Evolutionary conservation across 1,140 invertebrate genomes (phyloP), one percentile per base, ranked within the genome.

Genomic region (Chironomus striatipennis): DNA sequence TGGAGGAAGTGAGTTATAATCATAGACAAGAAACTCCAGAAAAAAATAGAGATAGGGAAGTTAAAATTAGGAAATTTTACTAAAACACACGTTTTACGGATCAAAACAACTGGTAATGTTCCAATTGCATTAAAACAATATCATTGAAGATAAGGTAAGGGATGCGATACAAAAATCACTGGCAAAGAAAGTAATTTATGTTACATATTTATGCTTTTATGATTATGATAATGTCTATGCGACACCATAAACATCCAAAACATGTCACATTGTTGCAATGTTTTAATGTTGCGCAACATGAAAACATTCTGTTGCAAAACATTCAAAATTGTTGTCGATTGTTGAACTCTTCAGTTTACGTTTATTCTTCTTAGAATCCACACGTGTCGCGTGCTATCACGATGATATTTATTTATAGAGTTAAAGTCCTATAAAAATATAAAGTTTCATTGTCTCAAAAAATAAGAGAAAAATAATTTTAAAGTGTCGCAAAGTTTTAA

Each of bases 51-150:
- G 47, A 57, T n/a, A 5, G 5, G 12, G 47, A 5, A n/a, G 47
- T 12, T 12, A 10, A 57, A 57, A 57, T 57, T 57, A 57, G 47
- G 12, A 57, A 57, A 57, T 57, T 57, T 57, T 57, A n/a, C 4
- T 57, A 57, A 57, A 57, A 57, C 12, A 57, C 47, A 57, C 47
- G 47, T 57, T 57, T 57, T 5, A 57, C 12, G 47, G 65, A 70
- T 70, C 65, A 70, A 70, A 70, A 70, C 17, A 9, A 67, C n/a
- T 70, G 65, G 17, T 18, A 70, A 70, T 70, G 65, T 18, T 18
- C n/a, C 17, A 18, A 70, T 70, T 70, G 65, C 65, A 70, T 70
- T 70, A 18, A 70, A 70, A 70, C 65, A 70, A 18, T 70, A 70
- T 18, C n/a, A 34, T n/a, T 34, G 47, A 57, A n/a, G 12, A 57